Evolutionary conservation across 1,140 invertebrate species (phyloP).

Genomic region (Penaeus indicus): DNA sequence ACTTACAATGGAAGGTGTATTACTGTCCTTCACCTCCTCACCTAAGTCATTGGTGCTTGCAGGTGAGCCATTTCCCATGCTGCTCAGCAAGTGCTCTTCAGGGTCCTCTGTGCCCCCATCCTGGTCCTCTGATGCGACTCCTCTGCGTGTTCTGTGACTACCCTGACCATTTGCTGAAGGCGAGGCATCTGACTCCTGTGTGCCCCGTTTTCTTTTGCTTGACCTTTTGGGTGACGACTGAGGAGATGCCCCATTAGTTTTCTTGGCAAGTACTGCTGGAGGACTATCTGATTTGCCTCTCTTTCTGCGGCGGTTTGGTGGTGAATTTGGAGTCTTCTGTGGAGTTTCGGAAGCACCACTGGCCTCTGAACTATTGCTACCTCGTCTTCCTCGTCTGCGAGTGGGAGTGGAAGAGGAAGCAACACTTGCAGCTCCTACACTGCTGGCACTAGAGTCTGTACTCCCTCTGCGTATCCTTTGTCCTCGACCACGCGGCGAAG

Average conservation of each 20-base stretch:
- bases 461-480: conserved; percentile 30
- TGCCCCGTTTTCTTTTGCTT: conserved; percentile 5
- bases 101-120: conserved; percentile 37
- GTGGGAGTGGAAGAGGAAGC: conserved; percentile 31
- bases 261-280: conserved; percentile 23
- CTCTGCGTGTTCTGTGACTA: conserved; percentile 29
- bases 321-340: not conserved
- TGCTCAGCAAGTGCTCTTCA: not conserved
- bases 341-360: conserved; percentile 39
- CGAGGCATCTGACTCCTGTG: not conserved
- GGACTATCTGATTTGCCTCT: conserved; percentile 17
- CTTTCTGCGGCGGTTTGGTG: conserved; percentile 15
- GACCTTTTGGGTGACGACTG: conserved; percentile 32
- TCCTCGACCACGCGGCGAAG: conserved; percentile 31
- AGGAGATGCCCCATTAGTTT: conserved; percentile 49
- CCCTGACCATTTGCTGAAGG: conserved; percentile 35
- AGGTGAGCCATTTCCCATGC: too few relatives aligned
- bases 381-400: conserved; percentile 8
- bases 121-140: not conserved
- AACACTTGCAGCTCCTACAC: conserved; percentile 17
- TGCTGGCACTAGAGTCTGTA: conserved; percentile 48
- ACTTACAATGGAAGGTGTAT: too few relatives aligned
- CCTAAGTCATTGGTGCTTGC: too few relatives aligned
- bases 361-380: conserved; percentile 34
- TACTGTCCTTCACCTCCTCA: too few relatives aligned